Base-by-base conservation (phyloP, 2,113 vertebrate genomes). In the Strix aluco region DNA sequence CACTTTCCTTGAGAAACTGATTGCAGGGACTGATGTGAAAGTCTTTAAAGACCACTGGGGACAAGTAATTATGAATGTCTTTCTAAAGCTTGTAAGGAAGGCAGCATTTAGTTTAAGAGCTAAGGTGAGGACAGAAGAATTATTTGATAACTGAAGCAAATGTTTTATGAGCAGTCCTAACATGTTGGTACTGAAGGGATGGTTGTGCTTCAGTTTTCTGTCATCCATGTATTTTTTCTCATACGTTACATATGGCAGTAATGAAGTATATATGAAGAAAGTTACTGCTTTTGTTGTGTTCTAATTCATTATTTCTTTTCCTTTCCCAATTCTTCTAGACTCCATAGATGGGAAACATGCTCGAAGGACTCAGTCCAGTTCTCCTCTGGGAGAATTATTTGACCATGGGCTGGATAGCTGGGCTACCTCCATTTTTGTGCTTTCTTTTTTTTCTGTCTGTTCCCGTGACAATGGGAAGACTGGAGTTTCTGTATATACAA, bases 361-460 rank as follows among this genome's bases (percentile, higher is more conserved):
- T 93, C 97, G 98, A 92, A 98, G 97, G 72, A 98, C 98, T 86
- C 97, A 97, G 78, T 98, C 97, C 78, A 98, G 96, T 88, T 97
- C 83, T 90, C 97, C 97, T 51, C 77, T 97, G 75, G 97, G 98
- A 94, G 98, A 98, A 47, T 80, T 98, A 10, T 98, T 98, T 95
- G 98, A 98, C 95, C 97, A 98, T 29, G 98, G 98, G 8, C 93
- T 98, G 83, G 98, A 98, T 88, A 98, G 97, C 94, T 98, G 98
- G 98, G 96, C 97, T 95, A 96, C 97, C 62, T 98, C 97, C 67
- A 94, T 98, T 85, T 97, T 97, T 79, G 90, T 94, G 32, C 93
- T 98, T 63, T 98, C 98, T 65, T 97, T 98, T 91, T 98, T 98
- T 95, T 98, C 97, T 38, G 89, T 97, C 59, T 98, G 96, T 86